Evolutionary conservation across 2,113 vertebrate species (phyloP), one percentile per base, ranked within the genome.

Genomic region (Coracopsis vasa): DNA sequence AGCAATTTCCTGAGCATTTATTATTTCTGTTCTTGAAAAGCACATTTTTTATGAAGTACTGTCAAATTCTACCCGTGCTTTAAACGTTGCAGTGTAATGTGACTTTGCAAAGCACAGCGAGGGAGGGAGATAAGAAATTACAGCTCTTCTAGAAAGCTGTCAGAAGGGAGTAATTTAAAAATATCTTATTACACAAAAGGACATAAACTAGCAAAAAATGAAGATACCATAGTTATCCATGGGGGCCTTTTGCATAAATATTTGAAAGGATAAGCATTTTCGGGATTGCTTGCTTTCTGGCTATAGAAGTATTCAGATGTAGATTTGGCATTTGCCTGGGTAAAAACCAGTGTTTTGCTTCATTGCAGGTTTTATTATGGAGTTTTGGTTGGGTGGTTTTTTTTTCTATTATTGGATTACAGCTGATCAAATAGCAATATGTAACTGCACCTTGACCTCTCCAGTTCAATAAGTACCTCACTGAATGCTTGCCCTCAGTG

Each of bases 21-120:
- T 60, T 90, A 44, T 72, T 94, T 83, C 58, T 84, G 35, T 60
- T 92, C 65, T 72, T 78, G 75, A 92, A 93, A 95, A 93, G 48
- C 71, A 47, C 35, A 78, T 91, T 83, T 71, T 35, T 15, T 21
- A 86, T 50, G 50, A 74, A 45, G 13, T 25, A 65, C 50, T 88
- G 80, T 93, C 82, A 84, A 71, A 67, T 37, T 88, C 64, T 74
- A 39, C 13, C 82, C 19, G 9, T n/a, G 29, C 15, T 94, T 94
- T 75, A 82, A 82, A 90, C 44, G 19, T 19, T 91, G n/a, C 25
- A 61, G 41, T 42, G 16, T 21, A 94, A 81, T 31, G 25, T 33
- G 53, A 62, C 58, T 94, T 89, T 24, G 58, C 19, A 69, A 80
- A 90, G 60, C 50, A 37, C 17, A 79, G 50, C 0, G 9, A 61